phyloP scores from a whole-genome alignment of 2,888 invertebrate genomes.

The Megaustenia siamemsis region DNA sequence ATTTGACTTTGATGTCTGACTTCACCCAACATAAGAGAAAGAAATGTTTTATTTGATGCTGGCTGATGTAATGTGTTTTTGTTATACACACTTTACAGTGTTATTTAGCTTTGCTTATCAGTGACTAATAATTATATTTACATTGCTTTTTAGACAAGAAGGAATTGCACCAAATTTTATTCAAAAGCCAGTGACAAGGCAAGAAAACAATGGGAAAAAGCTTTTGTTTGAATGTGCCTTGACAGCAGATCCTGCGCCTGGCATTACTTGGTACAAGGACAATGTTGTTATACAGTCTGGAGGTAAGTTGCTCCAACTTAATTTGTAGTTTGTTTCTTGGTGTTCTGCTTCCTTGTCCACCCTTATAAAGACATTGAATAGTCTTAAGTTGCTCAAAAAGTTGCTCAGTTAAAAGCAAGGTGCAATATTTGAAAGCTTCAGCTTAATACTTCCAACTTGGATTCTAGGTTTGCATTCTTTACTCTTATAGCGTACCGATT shows the following conservation, averaged over 20 bases:
- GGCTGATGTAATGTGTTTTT: too few relatives aligned
- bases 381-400: too few relatives aligned
- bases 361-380: too few relatives aligned
- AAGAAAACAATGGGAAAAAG: slow-evolving; percentile 94
- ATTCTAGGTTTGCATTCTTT: too few relatives aligned
- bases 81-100: background rate
- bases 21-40: too few relatives aligned
- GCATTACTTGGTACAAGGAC: slow-evolving; percentile 88
- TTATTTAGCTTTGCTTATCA: background rate
- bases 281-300: slow-evolving; percentile 65
- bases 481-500: too few relatives aligned
- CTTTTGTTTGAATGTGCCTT: slow-evolving; percentile 98
- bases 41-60: too few relatives aligned
- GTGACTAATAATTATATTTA: background rate
- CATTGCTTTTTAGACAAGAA: slow-evolving; percentile 66
- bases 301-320: slow-evolving; percentile 62
- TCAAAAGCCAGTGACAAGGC: slow-evolving; percentile 97
- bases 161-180: slow-evolving; percentile 94
- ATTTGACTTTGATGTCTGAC: too few relatives aligned
- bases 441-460: too few relatives aligned
- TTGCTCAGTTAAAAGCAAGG: too few relatives aligned
- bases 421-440: too few relatives aligned
- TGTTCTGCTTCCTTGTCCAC: too few relatives aligned
- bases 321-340: background rate
- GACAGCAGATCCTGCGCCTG: slow-evolving; percentile 97